A percentile compares a stretch with the other conserved stretches of the same genome.
These are phyloP conservation scores for Oopsacas minuta DNA, from an alignment of 37 sponge, comb jelly and placozoan genomes.

Conservation along the genomic window DNA sequence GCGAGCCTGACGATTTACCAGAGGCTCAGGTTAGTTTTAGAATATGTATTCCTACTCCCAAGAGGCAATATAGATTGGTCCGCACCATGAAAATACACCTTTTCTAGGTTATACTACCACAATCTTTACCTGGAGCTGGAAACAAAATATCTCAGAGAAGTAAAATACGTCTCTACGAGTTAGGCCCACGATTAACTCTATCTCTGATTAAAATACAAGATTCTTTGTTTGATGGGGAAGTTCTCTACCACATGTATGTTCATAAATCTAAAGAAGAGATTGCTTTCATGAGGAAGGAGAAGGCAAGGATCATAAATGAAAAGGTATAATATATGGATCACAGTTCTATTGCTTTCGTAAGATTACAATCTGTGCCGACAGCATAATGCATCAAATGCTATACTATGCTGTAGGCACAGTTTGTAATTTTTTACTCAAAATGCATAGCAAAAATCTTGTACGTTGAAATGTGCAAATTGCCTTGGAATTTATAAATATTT, in stretches of 20 bases:
- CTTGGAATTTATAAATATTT: too few species aligned
- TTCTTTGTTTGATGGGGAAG: not conserved
- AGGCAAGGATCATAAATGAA: not conserved
- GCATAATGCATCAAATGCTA: too few species aligned
- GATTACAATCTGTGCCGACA: too few species aligned
- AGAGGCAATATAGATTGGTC: too few species aligned
- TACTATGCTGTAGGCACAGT: too few species aligned
- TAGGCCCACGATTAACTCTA: not conserved
- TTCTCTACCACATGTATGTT: not conserved
- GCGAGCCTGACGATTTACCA: not conserved
- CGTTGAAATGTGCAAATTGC: too few species aligned
- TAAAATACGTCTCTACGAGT: not conserved
- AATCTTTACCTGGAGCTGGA: not conserved
- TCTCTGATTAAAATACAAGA: not conserved
- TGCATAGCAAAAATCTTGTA: too few species aligned
- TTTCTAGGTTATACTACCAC: not conserved
- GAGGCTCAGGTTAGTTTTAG: not conserved
- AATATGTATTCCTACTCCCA: too few species aligned
- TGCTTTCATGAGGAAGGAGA: not conserved
- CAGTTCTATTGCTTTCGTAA: too few species aligned
- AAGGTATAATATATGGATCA: not conserved
- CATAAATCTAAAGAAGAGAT: not conserved
- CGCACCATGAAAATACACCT: not conserved
- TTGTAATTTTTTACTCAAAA: too few species aligned
- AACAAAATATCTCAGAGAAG: not conserved